phyloP scores from a whole-genome alignment of 1,140 invertebrate genomes.

The Neodiprion pinetum region DNA sequence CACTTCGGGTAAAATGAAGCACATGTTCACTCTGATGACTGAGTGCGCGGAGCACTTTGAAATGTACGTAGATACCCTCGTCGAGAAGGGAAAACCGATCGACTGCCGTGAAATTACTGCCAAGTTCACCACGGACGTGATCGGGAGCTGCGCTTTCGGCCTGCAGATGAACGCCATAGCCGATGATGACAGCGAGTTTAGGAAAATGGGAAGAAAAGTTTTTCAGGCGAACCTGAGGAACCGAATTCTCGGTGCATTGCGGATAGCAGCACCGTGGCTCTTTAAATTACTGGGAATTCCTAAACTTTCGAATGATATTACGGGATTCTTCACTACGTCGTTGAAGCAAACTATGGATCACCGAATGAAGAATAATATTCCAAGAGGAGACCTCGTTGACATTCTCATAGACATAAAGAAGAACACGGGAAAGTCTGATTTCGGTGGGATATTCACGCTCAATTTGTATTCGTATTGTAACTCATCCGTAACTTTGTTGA shows the following conservation, averaged over 20 bases:
- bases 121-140: conserved; percentile 56
- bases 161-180: conserved; percentile 23
- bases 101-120: conserved; percentile 44
- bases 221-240: conserved; percentile 36
- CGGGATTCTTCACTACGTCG: conserved; percentile 58
- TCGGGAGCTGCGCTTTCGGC: conserved; percentile 55
- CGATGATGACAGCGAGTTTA: too few relatives aligned
- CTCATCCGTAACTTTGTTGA: too few relatives aligned
- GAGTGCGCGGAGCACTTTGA: conserved; percentile 47
- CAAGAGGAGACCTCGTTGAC: conserved; percentile 65
- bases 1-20: conserved; percentile 53
- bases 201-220: conserved; percentile 37
- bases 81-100: too few relatives aligned
- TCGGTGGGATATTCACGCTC: too few relatives aligned
- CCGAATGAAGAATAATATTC: conserved; percentile 58
- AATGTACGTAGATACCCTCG: conserved; percentile 29
- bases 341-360: conserved; percentile 58
- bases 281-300: conserved; percentile 34
- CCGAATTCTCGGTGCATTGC: conserved; percentile 19
- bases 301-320: conserved; percentile 45
- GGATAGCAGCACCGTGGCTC: conserved; percentile 35
- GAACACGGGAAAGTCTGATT: too few relatives aligned
- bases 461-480: too few relatives aligned
- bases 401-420: conserved; percentile 64
- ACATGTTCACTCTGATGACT: conserved; percentile 51